phyloP scores from a whole-genome alignment of 2,888 invertebrate species.

The Patella ulyssiponensis region DNA sequence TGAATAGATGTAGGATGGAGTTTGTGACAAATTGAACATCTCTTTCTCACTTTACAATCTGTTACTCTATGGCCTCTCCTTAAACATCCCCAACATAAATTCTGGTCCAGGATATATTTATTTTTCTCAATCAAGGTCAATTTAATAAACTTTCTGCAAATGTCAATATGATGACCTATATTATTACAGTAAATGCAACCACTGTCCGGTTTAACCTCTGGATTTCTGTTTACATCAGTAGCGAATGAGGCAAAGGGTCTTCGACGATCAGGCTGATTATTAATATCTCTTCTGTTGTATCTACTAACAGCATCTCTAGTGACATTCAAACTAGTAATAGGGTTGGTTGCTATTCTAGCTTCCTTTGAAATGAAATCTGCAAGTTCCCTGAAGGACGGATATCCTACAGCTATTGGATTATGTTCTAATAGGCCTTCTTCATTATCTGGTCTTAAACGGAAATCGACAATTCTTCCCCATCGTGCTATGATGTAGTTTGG shows the following conservation, averaged over 20 bases:
- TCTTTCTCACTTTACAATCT: not conserved
- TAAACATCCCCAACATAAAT: not conserved
- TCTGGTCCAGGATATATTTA: not conserved
- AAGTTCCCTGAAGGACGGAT: too few species aligned
- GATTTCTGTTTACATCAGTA: not conserved
- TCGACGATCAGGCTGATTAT: not conserved
- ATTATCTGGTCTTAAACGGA: too few species aligned
- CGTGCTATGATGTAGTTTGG: too few species aligned
- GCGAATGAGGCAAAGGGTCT: not conserved
- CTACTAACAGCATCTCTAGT: not conserved
- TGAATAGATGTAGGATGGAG: conserved; percentile 1
- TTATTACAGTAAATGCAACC: not conserved
- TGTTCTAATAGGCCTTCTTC: too few species aligned
- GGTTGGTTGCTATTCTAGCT: not conserved
- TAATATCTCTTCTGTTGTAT: not conserved
- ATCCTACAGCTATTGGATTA: too few species aligned
- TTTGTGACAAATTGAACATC: not conserved
- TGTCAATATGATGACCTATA: conserved; percentile 1
- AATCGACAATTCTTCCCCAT: too few species aligned
- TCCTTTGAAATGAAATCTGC: not conserved
- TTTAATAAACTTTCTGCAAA: conserved; percentile 1
- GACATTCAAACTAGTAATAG: not conserved
- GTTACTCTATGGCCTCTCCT: not conserved
- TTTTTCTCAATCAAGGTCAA: not conserved
- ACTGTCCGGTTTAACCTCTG: not conserved